phyloP scores from a whole-genome alignment of 2,797 vertebrate genomes.

The Masticophis lateralis region DNA sequence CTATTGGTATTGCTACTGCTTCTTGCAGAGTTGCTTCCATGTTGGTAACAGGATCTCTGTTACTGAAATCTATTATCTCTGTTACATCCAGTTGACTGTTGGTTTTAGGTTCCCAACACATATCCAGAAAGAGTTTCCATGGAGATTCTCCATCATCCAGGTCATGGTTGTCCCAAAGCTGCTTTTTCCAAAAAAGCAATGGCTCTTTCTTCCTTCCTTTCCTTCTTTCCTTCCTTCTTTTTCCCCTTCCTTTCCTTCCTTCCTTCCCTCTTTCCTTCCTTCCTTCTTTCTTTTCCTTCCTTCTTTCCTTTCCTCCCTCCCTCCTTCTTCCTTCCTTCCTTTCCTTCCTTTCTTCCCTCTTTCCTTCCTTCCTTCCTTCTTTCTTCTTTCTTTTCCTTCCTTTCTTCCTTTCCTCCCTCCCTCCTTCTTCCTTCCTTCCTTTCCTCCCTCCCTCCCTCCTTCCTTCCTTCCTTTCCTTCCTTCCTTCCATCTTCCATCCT shows the following conservation, averaged over 20 bases:
- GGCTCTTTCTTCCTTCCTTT: no score
- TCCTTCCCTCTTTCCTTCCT: no score
- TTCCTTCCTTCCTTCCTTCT: no score
- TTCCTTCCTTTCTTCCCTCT: no score
- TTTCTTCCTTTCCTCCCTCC: rapidly evolving
- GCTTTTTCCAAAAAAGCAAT: neutral
- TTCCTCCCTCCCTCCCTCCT: no score
- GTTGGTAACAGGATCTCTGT: neutral
- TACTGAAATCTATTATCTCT: no score
- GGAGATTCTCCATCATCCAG: neutral
- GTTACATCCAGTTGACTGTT: neutral
- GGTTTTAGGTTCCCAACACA: neutral
- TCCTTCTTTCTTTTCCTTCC: rapidly evolving
- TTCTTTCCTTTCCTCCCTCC: no score
- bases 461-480: no score
- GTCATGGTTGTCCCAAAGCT: neutral
- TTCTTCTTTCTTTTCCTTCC: no score
- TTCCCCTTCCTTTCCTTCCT: no score
- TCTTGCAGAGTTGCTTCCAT: neutral
- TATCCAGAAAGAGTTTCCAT: neutral
- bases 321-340: rapidly evolving
- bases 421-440: no score
- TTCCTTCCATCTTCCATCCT: no score
- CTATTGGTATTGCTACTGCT: neutral
- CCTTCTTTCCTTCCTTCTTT: neutral